These are phyloP conservation scores for Lysiphlebus fabarum DNA, from an alignment of 1,140 invertebrate species.

Conservation along the genomic window DNA sequence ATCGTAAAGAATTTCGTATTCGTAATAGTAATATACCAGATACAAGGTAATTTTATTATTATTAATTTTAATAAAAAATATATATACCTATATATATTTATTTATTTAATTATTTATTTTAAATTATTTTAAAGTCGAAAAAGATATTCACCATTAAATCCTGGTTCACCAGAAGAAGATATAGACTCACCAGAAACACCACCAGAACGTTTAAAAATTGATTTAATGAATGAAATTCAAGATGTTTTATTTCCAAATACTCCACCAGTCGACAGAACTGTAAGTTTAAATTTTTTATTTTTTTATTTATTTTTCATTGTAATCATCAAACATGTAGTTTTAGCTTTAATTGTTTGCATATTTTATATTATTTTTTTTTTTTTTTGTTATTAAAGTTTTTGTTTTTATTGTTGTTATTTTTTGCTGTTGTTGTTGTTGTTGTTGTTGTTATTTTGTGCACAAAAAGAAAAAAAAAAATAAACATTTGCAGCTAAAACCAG, in stretches of 20 bases:
- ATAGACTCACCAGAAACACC: slow-evolving; percentile 39
- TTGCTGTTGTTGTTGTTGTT: slow-evolving; percentile 6
- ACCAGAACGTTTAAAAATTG: slow-evolving; percentile 57
- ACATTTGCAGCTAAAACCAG: slow-evolving; percentile 60
- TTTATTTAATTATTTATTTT: neutral
- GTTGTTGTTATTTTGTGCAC: neutral
- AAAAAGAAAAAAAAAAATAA: slow-evolving; percentile 21
- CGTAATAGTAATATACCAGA: slow-evolving; percentile 47
- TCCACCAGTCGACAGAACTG: slow-evolving; percentile 58
- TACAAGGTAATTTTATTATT: slow-evolving; percentile 45
- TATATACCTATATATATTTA: neutral
- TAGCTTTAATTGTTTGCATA: slow-evolving; percentile 17
- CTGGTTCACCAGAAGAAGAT: slow-evolving; percentile 55
- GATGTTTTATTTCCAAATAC: slow-evolving; percentile 59
- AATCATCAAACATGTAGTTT: too few species aligned
- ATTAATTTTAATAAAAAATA: slow-evolving; percentile 20
- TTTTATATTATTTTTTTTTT: too few species aligned
- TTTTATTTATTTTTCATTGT: slow-evolving; percentile 12
- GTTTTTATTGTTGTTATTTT: slow-evolving; percentile 13
- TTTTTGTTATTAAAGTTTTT: too few species aligned
- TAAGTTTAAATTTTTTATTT: slow-evolving; percentile 44
- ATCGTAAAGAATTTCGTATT: slow-evolving; percentile 54
- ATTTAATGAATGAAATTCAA: slow-evolving; percentile 66
- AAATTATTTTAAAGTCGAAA: slow-evolving; percentile 38
- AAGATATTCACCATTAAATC: slow-evolving; percentile 57